Conservation (phyloP, 2,888 invertebrate genomes). For the Athripsodes cinereus region DNA sequence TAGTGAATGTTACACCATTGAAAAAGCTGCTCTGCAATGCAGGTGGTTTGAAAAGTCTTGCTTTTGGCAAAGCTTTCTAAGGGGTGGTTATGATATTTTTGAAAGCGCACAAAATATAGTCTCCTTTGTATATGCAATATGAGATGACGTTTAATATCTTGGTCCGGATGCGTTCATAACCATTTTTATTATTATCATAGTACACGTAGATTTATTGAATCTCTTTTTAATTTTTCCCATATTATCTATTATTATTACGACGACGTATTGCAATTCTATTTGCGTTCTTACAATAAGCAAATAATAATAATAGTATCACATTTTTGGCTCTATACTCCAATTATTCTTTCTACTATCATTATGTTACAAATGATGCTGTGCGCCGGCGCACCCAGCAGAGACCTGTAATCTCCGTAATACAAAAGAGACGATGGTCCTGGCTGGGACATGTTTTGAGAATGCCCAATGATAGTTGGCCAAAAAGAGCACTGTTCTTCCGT, state of each 20-base stretch:
- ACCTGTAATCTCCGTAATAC: too few species aligned
- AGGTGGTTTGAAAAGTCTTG: constrained; percentile 23
- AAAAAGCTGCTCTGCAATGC: constrained; percentile 21
- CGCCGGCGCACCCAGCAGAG: too few species aligned
- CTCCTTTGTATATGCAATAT: constrained; percentile 25
- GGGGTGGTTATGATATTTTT: constrained; percentile 27
- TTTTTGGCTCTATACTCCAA: background rate
- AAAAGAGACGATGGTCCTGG: too few species aligned
- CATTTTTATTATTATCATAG: background rate
- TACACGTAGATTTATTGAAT: background rate
- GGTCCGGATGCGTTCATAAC: constrained; percentile 19
- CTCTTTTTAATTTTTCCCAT: background rate
- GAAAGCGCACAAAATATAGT: constrained; percentile 22
- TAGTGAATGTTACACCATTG: background rate
- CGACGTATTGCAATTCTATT: background rate
- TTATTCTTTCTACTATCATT: too few species aligned
- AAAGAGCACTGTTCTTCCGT: too few species aligned
- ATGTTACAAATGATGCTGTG: too few species aligned
- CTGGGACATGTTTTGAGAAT: too few species aligned
- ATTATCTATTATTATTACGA: background rate
- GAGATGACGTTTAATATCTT: constrained; percentile 25
- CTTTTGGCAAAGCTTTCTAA: constrained; percentile 25
- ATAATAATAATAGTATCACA: background rate
- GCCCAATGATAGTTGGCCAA: too few species aligned
- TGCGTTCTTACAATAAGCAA: too few species aligned